Base-by-base conservation (phyloP, 2,113 vertebrate genomes). In the Chaetodon auriga region DNA sequence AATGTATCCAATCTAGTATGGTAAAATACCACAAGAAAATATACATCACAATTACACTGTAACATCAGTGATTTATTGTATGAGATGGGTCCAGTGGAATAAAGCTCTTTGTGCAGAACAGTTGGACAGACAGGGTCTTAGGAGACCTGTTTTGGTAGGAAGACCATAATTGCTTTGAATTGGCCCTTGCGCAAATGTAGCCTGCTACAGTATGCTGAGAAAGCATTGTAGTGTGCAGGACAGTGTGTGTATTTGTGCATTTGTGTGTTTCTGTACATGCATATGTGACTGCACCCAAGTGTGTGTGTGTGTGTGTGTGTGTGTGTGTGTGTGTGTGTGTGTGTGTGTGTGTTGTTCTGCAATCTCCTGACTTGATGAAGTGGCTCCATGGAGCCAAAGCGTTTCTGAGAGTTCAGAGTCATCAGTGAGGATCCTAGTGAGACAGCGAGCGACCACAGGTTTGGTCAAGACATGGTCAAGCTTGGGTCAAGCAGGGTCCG, bases 151-250 rank as follows among this genome's bases (percentile, higher is more conserved):
- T 91, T 87, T 88, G 74, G 93, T 86, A 92, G 87, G 86, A 94
- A 89, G 91, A 94, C 91, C 93, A 93, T 91, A 94, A 94, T 95
- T 94, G 86, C 84, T 81, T 85, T 81, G 83, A 90, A 92, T 93
- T 89, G 91, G 89, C 83, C 83, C 73, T 93, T 94, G 93, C 60
- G 84, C 92, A 95, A 95, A 88, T 81, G 81, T 69, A 87, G 86
- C 85, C 89, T 55, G 82, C 83, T 90, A 66, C 87, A 89, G 65
- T 84, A 35, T 89, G 91, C 90, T 92, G 92, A 88, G 87, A 84
- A 93, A 91, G 92, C 83, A 80, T 68, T 89, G 81, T 77, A 84
- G 75, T 66, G 73, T 78, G 71, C 69, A 83, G 30, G 30, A 54
- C 54, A 53, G 68, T 77, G 80, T 75, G 83, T 78, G 61, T 41